phyloP scores from a whole-genome alignment of 37 sponge, comb jelly and placozoan species.

The Tethya wilhelma region DNA sequence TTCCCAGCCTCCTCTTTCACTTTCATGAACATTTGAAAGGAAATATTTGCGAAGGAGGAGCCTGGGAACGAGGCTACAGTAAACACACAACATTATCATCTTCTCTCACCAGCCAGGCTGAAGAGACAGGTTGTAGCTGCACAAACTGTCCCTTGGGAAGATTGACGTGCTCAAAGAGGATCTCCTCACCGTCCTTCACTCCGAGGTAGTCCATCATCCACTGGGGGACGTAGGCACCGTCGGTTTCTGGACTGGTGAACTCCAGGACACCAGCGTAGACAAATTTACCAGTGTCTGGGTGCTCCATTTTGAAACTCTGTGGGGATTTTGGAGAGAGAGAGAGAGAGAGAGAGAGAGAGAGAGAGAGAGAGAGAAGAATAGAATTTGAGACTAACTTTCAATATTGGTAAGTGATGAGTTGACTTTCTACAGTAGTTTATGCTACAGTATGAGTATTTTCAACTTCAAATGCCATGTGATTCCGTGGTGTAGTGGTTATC shows the following conservation, averaged over 20 bases:
- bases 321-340: not conserved
- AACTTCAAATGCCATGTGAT: no score
- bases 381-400: no score
- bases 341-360: not conserved
- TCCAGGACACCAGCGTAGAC: conserved; percentile 70
- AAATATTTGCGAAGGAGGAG: not conserved
- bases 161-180: conserved; percentile 56
- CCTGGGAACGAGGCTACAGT: not conserved
- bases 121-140: conserved; percentile 70
- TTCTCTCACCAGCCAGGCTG: conserved; percentile 51
- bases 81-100: not conserved
- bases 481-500: no score
- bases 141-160: conserved; percentile 65
- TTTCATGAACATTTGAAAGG: no score
- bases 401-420: no score
- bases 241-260: conserved; percentile 51
- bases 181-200: conserved; percentile 39
- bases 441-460: not conserved
- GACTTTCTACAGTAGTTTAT: no score
- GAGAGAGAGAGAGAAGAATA: conserved; percentile 4
- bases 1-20: no score
- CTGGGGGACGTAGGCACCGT: conserved; percentile 61
- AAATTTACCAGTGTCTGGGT: conserved; percentile 10
- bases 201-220: conserved; percentile 77
- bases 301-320: conserved; percentile 57